Evolutionary conservation across 2,113 vertebrate genomes (phyloP).

Genomic region (Herpetotheres cachinnans): DNA sequence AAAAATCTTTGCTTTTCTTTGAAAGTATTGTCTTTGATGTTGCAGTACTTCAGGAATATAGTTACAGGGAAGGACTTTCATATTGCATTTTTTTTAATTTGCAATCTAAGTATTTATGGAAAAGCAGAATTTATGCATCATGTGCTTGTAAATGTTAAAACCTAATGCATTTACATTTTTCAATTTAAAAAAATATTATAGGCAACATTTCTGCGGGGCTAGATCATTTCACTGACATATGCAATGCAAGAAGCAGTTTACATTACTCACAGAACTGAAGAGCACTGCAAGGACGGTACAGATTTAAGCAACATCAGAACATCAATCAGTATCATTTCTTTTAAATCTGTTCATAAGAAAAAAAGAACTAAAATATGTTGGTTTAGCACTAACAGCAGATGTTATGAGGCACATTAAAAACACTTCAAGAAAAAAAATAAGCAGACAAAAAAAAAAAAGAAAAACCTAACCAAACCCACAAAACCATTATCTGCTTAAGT

Average conservation of each 20-base stretch:
- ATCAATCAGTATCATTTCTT: not conserved
- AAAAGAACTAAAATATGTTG: slow-evolving; percentile 10
- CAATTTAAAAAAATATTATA: not conserved
- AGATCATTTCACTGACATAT: slow-evolving; percentile 24
- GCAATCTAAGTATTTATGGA: slow-evolving; percentile 41
- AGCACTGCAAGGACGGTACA: not conserved
- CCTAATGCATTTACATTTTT: slow-evolving; percentile 10
- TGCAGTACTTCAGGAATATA: slow-evolving; percentile 45
- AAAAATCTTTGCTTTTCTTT: not conserved
- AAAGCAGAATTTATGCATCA: not conserved
- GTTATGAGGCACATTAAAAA: not conserved
- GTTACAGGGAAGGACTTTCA: not conserved
- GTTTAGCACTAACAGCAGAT: not conserved
- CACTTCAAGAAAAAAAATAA: not conserved
- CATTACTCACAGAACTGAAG: slow-evolving; percentile 9
- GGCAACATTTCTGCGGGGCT: not conserved
- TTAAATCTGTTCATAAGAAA: not conserved
- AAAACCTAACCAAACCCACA: not conserved
- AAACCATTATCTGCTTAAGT: not conserved
- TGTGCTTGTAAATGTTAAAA: slow-evolving; percentile 16
- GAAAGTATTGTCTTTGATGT: not conserved
- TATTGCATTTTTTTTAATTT: slow-evolving; percentile 33
- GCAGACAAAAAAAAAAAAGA: not conserved
- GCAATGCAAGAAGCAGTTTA: slow-evolving; percentile 2
- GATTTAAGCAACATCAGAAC: not conserved